Evolutionary conservation across 2,888 invertebrate genomes (phyloP), one percentile per base, ranked within the genome.

Genomic region (Prenolepis imparis): DNA sequence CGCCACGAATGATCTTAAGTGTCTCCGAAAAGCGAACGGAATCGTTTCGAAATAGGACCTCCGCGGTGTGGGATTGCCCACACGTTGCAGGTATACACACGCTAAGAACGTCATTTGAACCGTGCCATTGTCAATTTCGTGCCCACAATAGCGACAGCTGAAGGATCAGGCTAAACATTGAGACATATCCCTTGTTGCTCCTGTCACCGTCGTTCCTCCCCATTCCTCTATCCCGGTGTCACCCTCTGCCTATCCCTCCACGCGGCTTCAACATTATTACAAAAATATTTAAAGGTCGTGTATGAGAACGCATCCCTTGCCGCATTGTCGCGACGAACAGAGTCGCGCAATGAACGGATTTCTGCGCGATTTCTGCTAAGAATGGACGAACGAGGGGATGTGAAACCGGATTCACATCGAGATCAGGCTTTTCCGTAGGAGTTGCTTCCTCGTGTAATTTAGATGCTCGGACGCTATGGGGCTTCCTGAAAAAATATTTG

Each of bases 111-210:
- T 92, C 92, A 93, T 94, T 92, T 87, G 93, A 94, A 85, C 90
- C 90, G 89, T 74, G 86, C 92, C 91, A 93, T 94, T 94, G 93
- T 94, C 89, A 90, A 92, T 91, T 89, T 87, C 82, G 41, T 36
- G 78, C 64, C 84, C 68, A 94, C 93, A 94, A 94, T 93, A 91
- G 92, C 64, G 91, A 91, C 94, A 94, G 94, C 94, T 94, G 94
- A 94, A 93, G 91, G 93, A 92, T 88, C 91, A 88, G 90, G 91
- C 87, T 93, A 94, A 94, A 94, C 94, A 94, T 93, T 94, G 94
- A 94, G 94, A 91, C 93, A 91, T 92, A 92, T 91, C 91, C 90
- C 83, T 93, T 93, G 94, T 94, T 93, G 92, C 89, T 90, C 90
- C 91, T 92, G 93, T 93, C 93, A 92, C 91, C 90, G 87, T 88